Base-by-base conservation (phyloP, 1,140 invertebrate genomes). In the Aleiodes sp. region DNA sequence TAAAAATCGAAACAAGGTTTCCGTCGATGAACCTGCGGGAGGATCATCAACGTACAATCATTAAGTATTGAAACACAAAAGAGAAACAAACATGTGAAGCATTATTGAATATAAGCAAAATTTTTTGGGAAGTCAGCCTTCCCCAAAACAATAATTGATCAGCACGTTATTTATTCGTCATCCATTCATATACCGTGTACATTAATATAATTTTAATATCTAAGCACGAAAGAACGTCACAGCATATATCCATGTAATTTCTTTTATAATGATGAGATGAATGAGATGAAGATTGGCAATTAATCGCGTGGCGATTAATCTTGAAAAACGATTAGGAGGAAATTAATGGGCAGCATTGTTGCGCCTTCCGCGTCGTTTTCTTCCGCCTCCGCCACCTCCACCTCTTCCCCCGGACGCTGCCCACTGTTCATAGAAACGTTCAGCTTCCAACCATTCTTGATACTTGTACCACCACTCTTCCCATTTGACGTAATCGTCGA, bases 401-500 rank as follows among this genome's bases (percentile, higher is more conserved):
- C 76, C 78, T 12, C 81, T 71, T 66, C 83, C 76, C 69, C 80
- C 85, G 3, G 80, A 71, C 1, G 78, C 73, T 19, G 84, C 89
- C 91, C 92, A 93, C 67, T 92, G 90, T 82, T 94, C 92, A 79
- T 93, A 94, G 71, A 92, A 92, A 60, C 92, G 88, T 82, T 95
- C 94, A 28, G 92, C 91, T 78, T 94, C 94, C 68, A 95, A 83
- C 94, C 94, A 96, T 82, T 95, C 94, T 82, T 95, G 93, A 84
- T 96, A 96, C 76, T 94, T 94, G 83, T 95, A 95, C 94, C 94
- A 96, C 94, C 94, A 96, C 83, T 95, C 93, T 84, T 96, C 94
- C 94, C 94, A 96, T 81, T 96, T 95, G 28, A 95, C 89, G 80
- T 95, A 96, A 82, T 96, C 94, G 68, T 94, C 90, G 31, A 94